Evolutionary conservation across 2,113 vertebrate species (phyloP).

Genomic region (Tyto alba): DNA sequence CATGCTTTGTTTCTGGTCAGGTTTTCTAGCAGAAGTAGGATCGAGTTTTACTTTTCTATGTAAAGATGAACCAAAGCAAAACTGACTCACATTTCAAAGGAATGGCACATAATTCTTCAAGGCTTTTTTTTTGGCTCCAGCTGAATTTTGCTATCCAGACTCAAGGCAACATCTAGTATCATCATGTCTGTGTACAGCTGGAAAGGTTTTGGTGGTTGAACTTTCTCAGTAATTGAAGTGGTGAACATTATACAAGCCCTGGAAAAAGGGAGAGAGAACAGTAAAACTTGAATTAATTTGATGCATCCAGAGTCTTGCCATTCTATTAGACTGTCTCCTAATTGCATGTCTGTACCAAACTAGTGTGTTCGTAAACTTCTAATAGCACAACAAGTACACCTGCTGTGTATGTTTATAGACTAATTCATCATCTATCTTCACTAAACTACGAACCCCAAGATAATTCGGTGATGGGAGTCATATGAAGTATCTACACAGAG

Average conservation of each 20-base stretch:
- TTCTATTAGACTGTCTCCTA: not conserved
- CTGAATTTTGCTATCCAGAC: not conserved
- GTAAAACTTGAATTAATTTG: not conserved
- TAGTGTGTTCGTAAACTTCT: not conserved
- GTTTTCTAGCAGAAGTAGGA: not conserved
- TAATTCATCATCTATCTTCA: not conserved
- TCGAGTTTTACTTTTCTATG: not conserved
- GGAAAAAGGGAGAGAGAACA: not conserved
- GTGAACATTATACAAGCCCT: not conserved
- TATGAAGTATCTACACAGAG: not conserved
- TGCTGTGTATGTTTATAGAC: not conserved
- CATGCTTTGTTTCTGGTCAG: not conserved
- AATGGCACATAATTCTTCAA: not conserved
- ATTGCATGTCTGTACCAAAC: not conserved
- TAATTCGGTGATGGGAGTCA: not conserved
- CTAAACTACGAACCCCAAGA: not conserved
- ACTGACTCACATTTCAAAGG: not conserved
- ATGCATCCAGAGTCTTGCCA: not conserved
- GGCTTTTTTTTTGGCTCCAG: not conserved
- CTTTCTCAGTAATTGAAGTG: not conserved
- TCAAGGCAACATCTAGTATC: not conserved
- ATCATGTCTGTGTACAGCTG: not conserved
- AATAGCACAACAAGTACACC: not conserved
- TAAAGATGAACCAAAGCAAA: not conserved
- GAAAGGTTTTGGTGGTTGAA: not conserved